Evolutionary conservation across 2,113 vertebrate genomes (phyloP).

Genomic region (Archilochus colubris): DNA sequence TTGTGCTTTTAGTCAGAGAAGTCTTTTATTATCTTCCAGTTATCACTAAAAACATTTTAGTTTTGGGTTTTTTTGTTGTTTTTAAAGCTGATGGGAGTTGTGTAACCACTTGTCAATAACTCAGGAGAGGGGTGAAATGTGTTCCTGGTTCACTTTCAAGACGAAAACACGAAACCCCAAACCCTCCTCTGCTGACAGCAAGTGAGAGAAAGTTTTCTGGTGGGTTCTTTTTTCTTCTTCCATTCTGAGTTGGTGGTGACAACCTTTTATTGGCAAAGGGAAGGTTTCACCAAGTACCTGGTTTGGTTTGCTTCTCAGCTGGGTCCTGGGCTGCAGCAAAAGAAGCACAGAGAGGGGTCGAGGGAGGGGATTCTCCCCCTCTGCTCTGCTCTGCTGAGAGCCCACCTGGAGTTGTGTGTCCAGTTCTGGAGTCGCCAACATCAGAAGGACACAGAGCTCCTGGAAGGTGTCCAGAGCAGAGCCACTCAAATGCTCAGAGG

Average conservation of each 20-base stretch:
- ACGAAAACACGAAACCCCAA: neutral
- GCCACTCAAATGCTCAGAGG: too few relatives aligned
- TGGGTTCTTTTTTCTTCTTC: neutral
- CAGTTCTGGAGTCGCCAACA: too few relatives aligned
- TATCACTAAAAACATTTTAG: neutral
- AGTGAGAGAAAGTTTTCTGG: neutral
- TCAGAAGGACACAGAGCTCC: too few relatives aligned
- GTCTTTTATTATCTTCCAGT: neutral
- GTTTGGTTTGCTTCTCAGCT: neutral
- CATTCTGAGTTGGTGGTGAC: neutral
- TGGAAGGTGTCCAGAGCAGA: too few relatives aligned
- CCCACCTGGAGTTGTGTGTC: too few relatives aligned
- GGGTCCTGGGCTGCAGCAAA: too few relatives aligned
- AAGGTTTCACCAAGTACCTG: neutral
- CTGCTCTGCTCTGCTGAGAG: too few relatives aligned
- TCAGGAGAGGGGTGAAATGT: neutral
- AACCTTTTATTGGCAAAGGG: rapidly evolving
- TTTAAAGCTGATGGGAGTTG: neutral
- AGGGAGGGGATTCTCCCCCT: too few relatives aligned
- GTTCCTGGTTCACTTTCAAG: neutral
- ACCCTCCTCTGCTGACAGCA: neutral
- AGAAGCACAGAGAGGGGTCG: too few relatives aligned
- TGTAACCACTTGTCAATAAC: neutral
- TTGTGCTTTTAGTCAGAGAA: neutral
- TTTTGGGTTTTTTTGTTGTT: neutral